A percentile compares a stretch with the other conserved stretches of the same genome.
phyloP scores from a whole-genome alignment of 2,888 invertebrate species.

The Drosophila peninsularis region DNA sequence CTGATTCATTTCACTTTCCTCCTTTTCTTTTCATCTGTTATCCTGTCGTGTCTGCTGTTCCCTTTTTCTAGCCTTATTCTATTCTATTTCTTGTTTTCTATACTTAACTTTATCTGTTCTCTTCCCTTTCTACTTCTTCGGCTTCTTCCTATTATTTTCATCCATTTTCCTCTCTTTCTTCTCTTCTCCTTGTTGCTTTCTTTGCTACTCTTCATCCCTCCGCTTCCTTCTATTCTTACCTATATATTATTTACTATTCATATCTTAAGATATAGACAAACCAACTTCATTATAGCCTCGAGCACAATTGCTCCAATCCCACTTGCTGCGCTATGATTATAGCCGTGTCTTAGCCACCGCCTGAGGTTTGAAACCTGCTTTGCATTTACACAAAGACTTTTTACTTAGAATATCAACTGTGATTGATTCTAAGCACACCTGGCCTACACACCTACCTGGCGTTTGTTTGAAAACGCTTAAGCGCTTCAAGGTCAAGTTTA shows the following conservation, averaged over 20 bases:
- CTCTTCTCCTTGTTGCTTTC: no score
- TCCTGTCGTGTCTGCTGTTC: neutral
- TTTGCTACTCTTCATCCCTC: neutral
- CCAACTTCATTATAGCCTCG: neutral
- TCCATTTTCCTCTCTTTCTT: no score
- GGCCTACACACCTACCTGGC: conserved; percentile 13
- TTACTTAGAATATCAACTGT: neutral
- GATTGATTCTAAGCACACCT: conserved; percentile 4
- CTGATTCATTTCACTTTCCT: no score
- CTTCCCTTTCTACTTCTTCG: no score
- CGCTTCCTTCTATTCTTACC: no score
- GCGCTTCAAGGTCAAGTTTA: conserved; percentile 29
- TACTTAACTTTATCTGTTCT: neutral
- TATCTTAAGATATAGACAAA: neutral
- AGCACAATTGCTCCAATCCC: neutral
- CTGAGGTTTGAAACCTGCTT: conserved; percentile 3
- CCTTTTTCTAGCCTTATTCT: no score
- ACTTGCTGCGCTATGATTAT: neutral
- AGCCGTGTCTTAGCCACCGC: conserved; percentile 1
- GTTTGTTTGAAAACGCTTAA: conserved; percentile 21
- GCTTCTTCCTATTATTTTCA: no score
- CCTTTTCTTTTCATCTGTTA: no score
- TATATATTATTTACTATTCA: no score
- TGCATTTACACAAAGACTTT: conserved; percentile 7
- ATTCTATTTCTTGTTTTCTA: no score